Percentiles rank a stretch among this genome's conserved stretches.
Evolutionary conservation across 2,113 vertebrate species (phyloP).

Genomic region (Ahaetulla prasina): DNA sequence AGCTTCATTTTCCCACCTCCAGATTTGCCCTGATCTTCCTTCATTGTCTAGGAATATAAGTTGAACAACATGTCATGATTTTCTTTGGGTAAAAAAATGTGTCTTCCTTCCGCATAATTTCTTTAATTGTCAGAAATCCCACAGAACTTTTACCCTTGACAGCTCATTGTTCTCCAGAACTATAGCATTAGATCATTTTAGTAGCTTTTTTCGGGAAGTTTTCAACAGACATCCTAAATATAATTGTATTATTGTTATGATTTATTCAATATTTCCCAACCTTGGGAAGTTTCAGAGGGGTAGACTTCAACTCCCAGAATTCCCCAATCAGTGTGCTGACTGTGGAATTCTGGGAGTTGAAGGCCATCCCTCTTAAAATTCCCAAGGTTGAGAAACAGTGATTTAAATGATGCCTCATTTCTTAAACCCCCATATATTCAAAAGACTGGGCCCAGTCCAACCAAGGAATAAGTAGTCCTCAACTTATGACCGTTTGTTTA

Average conservation of each 20-base stretch:
- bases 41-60: background rate
- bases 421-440: background rate
- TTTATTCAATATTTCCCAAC: background rate
- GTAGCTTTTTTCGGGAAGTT: background rate
- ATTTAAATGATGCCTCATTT: background rate
- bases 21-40: slow-evolving; percentile 3
- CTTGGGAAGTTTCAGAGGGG: background rate
- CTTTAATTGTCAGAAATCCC: background rate
- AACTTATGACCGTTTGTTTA: too few species aligned
- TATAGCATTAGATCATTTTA: background rate
- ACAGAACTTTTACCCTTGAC: background rate
- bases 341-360: background rate
- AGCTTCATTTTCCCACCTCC: slow-evolving; percentile 6
- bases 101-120: background rate
- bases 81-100: background rate
- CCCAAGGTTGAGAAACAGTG: background rate
- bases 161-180: background rate
- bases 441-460: background rate
- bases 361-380: too few species aligned
- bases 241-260: too few species aligned
- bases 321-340: background rate
- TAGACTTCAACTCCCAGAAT: background rate
- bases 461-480: background rate
- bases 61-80: background rate
- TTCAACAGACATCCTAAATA: background rate